Evolutionary conservation across 1,140 invertebrate genomes (phyloP).

Genomic region (Andrena cerasifolii): DNA sequence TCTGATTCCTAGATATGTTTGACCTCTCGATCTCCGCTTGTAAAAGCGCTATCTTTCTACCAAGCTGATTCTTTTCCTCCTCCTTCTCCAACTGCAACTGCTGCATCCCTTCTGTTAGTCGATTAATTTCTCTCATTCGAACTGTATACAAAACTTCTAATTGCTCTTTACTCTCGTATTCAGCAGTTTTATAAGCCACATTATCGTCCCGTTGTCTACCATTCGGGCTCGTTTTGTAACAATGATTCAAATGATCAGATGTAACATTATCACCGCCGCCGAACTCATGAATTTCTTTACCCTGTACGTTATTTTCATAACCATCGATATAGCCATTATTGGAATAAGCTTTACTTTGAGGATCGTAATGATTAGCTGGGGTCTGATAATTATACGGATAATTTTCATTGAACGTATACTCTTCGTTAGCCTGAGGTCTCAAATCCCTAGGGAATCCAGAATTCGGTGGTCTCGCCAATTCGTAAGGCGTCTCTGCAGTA

Average conservation of each 20-base stretch:
- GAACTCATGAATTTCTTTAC: constrained; percentile 62
- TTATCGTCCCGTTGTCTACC: constrained; percentile 65
- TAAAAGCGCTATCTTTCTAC: constrained; percentile 67
- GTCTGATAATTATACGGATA: constrained; percentile 72
- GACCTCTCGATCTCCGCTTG: constrained; percentile 72
- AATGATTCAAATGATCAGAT: constrained; percentile 73
- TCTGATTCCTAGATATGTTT: constrained; percentile 71
- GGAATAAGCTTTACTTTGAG: constrained; percentile 63
- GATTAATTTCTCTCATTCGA: constrained; percentile 70
- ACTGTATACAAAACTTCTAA: constrained; percentile 75
- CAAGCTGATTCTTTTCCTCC: constrained; percentile 68
- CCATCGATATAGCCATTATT: constrained; percentile 74
- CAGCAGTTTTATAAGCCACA: constrained; percentile 69
- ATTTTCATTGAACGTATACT: constrained; percentile 64
- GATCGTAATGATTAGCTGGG: constrained; percentile 76
- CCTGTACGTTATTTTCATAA: constrained; percentile 69
- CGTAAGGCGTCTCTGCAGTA: constrained; percentile 65
- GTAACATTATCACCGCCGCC: constrained; percentile 65
- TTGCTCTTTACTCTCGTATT: constrained; percentile 75
- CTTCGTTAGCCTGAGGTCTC: constrained; percentile 58
- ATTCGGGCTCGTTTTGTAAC: constrained; percentile 71
- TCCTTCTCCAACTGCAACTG: constrained; percentile 69
- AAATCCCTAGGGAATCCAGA: constrained; percentile 57
- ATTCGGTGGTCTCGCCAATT: constrained; percentile 66
- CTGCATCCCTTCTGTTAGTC: constrained; percentile 70